phyloP scores from a whole-genome alignment of 2,797 vertebrate species.

The Amblyraja radiata region DNA sequence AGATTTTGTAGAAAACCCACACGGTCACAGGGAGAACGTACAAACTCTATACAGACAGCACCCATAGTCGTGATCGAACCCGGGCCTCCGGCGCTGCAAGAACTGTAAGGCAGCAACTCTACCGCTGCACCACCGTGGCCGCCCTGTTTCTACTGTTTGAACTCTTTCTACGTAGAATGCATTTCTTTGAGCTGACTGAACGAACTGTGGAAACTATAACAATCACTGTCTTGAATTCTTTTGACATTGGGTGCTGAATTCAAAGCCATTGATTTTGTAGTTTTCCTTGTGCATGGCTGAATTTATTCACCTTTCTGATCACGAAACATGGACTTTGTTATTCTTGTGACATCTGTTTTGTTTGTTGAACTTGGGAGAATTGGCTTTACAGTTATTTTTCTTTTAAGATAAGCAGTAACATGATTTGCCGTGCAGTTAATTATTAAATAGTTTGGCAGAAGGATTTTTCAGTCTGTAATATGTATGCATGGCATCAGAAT shows the following conservation, averaged over 20 bases:
- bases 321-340: not conserved
- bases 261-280: not conserved
- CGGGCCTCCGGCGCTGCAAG: too few species aligned
- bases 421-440: not conserved
- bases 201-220: not conserved
- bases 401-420: not conserved
- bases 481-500: not conserved
- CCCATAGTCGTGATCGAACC: too few species aligned
- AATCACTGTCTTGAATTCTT: not conserved
- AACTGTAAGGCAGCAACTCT: too few species aligned
- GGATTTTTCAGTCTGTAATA: not conserved
- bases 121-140: too few species aligned
- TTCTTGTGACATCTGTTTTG: not conserved
- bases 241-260: not conserved
- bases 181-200: not conserved
- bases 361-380: not conserved
- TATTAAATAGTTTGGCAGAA: not conserved
- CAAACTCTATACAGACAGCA: too few species aligned
- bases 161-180: not conserved
- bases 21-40: too few species aligned
- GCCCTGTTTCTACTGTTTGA: too few species aligned
- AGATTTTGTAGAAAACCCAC: too few species aligned
- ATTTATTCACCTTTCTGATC: not conserved
- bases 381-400: not conserved
- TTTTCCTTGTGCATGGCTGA: not conserved